phyloP scores from a whole-genome alignment of 2,888 invertebrate genomes.

The Napeogenes inachia region DNA sequence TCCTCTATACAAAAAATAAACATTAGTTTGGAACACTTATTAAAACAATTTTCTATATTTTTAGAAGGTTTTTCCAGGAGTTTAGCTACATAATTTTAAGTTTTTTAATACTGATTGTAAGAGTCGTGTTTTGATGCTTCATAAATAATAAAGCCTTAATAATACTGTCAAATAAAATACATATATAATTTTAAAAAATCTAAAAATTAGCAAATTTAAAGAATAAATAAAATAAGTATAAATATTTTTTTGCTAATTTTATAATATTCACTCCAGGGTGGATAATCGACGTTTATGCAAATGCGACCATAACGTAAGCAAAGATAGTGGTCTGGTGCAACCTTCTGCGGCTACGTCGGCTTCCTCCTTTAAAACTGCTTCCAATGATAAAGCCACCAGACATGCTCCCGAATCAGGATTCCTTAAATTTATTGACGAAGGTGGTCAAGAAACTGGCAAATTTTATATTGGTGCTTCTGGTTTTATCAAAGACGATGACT shows the following conservation, averaged over 20 bases:
- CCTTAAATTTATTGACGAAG: conserved; percentile 53
- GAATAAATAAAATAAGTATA: neutral
- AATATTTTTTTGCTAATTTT: neutral
- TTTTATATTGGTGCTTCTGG: conserved; percentile 64
- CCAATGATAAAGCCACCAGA: conserved; percentile 39
- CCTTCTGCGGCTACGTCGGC: conserved; percentile 46
- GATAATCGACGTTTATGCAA: neutral
- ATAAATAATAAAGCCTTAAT: too few relatives aligned
- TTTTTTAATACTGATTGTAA: too few relatives aligned
- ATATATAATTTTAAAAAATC: too few relatives aligned
- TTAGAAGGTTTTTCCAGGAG: too few relatives aligned
- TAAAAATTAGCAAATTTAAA: too few relatives aligned
- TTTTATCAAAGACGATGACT: conserved; percentile 58
- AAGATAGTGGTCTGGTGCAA: conserved; percentile 24
- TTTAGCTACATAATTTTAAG: too few relatives aligned
- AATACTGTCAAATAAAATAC: too few relatives aligned
- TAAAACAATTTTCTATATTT: too few relatives aligned
- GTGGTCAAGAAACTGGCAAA: conserved; percentile 53
- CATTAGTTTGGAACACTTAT: too few relatives aligned
- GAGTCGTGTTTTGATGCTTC: too few relatives aligned
- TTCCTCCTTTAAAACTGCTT: conserved; percentile 50
- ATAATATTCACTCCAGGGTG: neutral
- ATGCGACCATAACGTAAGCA: conserved; percentile 24
- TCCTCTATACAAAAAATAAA: too few relatives aligned
- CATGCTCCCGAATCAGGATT: conserved; percentile 42